Evolutionary conservation across 2,113 vertebrate species (phyloP).

Genomic region (Thamnophis sirtalis): DNA sequence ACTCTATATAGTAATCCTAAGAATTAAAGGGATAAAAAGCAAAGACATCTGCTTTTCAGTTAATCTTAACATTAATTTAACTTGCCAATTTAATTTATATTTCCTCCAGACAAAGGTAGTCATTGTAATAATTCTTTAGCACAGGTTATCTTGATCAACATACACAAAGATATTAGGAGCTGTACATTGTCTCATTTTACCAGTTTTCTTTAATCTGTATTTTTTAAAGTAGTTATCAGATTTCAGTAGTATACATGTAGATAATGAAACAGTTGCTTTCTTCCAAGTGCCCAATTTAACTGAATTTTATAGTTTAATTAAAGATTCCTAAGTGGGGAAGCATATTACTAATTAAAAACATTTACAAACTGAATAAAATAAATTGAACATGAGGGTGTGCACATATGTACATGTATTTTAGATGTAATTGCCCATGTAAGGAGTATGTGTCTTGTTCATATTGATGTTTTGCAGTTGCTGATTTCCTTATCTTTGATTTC

Average conservation of each 20-base stretch:
- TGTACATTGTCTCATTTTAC: neutral
- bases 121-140: neutral
- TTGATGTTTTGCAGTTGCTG: constrained; percentile 51
- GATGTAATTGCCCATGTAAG: constrained; percentile 52
- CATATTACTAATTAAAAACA: constrained; percentile 27
- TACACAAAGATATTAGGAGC: neutral
- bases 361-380: constrained; percentile 39
- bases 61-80: neutral
- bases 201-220: neutral
- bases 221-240: neutral
- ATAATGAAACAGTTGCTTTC: neutral
- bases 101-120: neutral
- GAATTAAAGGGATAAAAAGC: neutral
- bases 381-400: constrained; percentile 39
- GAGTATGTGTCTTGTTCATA: constrained; percentile 51
- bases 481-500: constrained; percentile 60
- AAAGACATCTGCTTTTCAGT: neutral
- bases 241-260: neutral
- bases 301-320: constrained; percentile 6
- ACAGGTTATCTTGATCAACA: neutral
- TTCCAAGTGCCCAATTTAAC: neutral
- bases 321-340: neutral
- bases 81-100: neutral
- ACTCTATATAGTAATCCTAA: neutral
- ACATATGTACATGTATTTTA: constrained; percentile 24